Evolutionary conservation across 2,888 invertebrate species (phyloP).

Genomic region (Trichacis sp.): DNA sequence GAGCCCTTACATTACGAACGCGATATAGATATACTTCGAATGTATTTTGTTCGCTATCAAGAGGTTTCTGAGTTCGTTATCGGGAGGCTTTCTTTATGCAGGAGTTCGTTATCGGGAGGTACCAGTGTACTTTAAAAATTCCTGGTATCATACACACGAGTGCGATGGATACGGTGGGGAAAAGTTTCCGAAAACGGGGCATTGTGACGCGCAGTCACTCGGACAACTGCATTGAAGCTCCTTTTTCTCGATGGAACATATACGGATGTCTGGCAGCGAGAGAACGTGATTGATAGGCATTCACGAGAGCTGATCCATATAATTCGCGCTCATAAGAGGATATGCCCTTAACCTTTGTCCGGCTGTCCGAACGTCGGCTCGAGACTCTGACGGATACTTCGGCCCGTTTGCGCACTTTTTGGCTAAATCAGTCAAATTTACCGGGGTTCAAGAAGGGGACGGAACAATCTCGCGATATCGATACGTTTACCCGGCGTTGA

Average conservation of each 20-base stretch:
- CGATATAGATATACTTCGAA: too few relatives aligned
- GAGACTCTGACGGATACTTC: conserved; percentile 54
- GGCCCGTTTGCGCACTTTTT: conserved; percentile 52
- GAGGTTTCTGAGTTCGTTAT: too few relatives aligned
- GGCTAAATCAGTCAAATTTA: conserved; percentile 38
- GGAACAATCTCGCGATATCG: conserved; percentile 9
- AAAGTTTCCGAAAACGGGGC: too few relatives aligned
- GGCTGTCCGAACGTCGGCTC: conserved; percentile 53
- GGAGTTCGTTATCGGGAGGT: too few relatives aligned
- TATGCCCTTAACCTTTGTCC: conserved; percentile 55
- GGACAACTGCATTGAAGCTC: background rate
- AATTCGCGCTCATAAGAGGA: conserved; percentile 61
- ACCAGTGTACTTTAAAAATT: too few relatives aligned
- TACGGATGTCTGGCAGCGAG: conserved; percentile 32
- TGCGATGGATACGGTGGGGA: too few relatives aligned
- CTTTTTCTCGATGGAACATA: conserved; percentile 21
- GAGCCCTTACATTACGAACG: too few relatives aligned
- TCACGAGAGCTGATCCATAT: conserved; percentile 63
- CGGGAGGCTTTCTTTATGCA: too few relatives aligned
- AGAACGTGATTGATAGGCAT: conserved; percentile 65
- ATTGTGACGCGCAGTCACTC: background rate
- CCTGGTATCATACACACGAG: too few relatives aligned
- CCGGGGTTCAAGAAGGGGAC: conserved; percentile 27
- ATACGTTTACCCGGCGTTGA: conserved; percentile 7
- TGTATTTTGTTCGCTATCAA: too few relatives aligned